Conservation (phyloP, 2,797 vertebrate species). For the Pelodytes ibericus region DNA sequence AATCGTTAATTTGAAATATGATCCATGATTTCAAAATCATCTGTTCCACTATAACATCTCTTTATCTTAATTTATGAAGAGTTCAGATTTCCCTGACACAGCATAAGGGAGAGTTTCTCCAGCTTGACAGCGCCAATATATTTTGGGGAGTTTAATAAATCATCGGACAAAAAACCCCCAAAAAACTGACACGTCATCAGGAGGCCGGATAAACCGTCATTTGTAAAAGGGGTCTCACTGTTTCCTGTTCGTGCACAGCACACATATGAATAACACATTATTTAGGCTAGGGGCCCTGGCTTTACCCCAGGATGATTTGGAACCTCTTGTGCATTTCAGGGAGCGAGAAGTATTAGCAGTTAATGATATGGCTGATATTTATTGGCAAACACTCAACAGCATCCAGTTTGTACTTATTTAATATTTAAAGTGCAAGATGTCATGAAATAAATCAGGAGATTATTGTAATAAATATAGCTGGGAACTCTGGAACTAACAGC, state of each 20-base stretch:
- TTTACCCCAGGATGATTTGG: conserved; percentile 46
- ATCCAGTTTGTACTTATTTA: too few species aligned
- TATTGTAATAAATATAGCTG: too few species aligned
- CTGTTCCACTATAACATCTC: neutral
- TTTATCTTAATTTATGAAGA: neutral
- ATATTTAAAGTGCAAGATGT: too few species aligned
- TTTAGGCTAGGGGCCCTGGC: conserved; percentile 30
- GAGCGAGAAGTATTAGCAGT: conserved; percentile 47
- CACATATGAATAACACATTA: conserved; percentile 54
- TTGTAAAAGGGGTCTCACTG: conserved; percentile 24
- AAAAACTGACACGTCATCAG: conserved; percentile 15
- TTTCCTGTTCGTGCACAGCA: conserved; percentile 21
- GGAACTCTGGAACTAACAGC: too few species aligned
- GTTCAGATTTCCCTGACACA: neutral
- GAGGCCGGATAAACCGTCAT: neutral
- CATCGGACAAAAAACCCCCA: too few species aligned
- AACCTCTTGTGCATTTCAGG: conserved; percentile 38
- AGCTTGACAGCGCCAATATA: neutral
- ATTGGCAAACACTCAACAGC: conserved; percentile 38
- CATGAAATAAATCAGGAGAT: too few species aligned
- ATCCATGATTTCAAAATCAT: conserved; percentile 5
- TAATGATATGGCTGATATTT: conserved; percentile 46
- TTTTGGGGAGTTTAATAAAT: neutral
- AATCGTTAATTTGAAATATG: neutral
- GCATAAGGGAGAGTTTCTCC: neutral